Evolutionary conservation across 2,888 invertebrate genomes (phyloP), one percentile per base, ranked within the genome.

Genomic region (Pinctada fucata): DNA sequence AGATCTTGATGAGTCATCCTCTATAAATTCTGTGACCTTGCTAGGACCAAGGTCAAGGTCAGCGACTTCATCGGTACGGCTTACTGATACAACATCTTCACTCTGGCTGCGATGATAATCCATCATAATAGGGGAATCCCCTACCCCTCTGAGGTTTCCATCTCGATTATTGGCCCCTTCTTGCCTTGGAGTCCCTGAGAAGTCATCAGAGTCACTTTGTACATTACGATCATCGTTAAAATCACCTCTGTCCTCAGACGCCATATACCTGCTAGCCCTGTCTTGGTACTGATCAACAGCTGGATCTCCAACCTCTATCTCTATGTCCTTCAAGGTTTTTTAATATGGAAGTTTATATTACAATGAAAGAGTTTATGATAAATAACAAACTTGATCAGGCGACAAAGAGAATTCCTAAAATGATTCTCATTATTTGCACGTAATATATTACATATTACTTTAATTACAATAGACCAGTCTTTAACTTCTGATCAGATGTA

Each of bases 61-160:
- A 50, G 6, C 16, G 5, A 16, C 31, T 31, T 8, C 58, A n/a
- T 65, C 65, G 6, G 64, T 16, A 58, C 13, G 8, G 13, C 8
- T 10, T 31, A 31, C 31, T 31, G 31, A 31, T 31, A 31, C 31
- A 6, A 51, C 66, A 13, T 74, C 74, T 50, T 74, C 74, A 67
- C 74, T 74, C 58, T 58, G 58, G 65, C 70, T 73, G 10, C 47
- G 64, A 48, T 47, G 63, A 65, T 76, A 76, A 31, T 76, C 76
- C 45, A 31, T 31, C 1, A 63, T 47, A 13, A 72, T 79, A 2
- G 79, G 79, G 47, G 79, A 79, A 68, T 79, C 76, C 2, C 73
- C 76, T 10, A 76, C 48, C n/a, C 75, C 74, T 47, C 70, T 16
- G 47, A 80, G 16, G 63, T 16, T 67, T 10, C 66, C 71, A 63